Evolutionary conservation across 2,888 invertebrate genomes (phyloP).

Genomic region (Proisotoma minuta): DNA sequence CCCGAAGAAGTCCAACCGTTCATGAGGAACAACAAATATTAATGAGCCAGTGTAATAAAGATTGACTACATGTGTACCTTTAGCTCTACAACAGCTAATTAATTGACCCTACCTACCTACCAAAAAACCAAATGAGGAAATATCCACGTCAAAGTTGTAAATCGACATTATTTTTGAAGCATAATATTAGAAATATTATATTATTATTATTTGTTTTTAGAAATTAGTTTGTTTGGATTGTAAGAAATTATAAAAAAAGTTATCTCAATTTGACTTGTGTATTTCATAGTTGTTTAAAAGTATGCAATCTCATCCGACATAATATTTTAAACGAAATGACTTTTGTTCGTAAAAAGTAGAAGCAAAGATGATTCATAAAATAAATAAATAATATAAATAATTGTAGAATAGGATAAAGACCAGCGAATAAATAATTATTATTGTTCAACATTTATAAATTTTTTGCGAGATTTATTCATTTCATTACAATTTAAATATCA

Average conservation of each 20-base stretch:
- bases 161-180: neutral
- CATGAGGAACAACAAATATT: slow-evolving; percentile 28
- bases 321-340: neutral
- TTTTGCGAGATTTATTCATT: neutral
- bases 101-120: too few species aligned
- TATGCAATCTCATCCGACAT: too few species aligned
- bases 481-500: slow-evolving; percentile 21
- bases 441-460: slow-evolving; percentile 3
- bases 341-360: neutral
- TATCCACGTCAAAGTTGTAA: neutral
- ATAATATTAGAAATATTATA: neutral
- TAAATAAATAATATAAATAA: neutral
- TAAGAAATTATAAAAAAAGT: too few species aligned
- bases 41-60: neutral
- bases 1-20: slow-evolving; percentile 22
- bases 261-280: too few species aligned
- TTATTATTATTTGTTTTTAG: too few species aligned
- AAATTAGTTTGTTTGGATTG: too few species aligned
- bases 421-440: neutral
- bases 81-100: too few species aligned
- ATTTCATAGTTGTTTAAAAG: too few species aligned
- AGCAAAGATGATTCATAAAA: neutral
- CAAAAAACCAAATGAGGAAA: neutral
- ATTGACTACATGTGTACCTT: too few species aligned
- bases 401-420: too few species aligned